phyloP scores from a whole-genome alignment of 2,888 invertebrate genomes.

The Priocnemis perturbator region DNA sequence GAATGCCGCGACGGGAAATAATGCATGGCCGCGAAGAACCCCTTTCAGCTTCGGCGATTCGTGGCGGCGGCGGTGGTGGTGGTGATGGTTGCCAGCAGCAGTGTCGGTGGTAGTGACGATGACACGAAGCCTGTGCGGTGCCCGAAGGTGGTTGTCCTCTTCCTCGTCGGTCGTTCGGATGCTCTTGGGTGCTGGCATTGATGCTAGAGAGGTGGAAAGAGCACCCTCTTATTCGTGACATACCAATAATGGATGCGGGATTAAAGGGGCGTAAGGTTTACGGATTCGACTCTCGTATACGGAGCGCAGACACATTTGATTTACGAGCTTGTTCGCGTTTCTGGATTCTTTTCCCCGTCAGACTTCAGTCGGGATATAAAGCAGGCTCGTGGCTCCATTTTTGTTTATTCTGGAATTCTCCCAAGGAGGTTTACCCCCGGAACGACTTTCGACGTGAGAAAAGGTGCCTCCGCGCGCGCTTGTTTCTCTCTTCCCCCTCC shows the following conservation, averaged over 20 bases:
- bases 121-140: neutral
- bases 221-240: constrained; percentile 56
- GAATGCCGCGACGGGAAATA: constrained; percentile 64
- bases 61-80: neutral
- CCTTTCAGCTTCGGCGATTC: constrained; percentile 22
- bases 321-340: constrained; percentile 56
- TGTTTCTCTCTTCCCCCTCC: no score
- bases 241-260: constrained; percentile 61
- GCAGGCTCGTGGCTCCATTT: constrained; percentile 45
- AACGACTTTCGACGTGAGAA: constrained; percentile 48
- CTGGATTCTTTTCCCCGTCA: constrained; percentile 57
- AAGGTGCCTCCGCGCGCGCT: constrained; percentile 9
- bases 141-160: neutral
- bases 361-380: constrained; percentile 50
- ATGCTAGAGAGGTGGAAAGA: constrained; percentile 24
- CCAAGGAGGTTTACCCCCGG: constrained; percentile 40
- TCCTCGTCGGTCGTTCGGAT: neutral
- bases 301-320: constrained; percentile 56
- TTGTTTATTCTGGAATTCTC: constrained; percentile 57
- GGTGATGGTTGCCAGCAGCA: neutral
- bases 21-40: constrained; percentile 62
- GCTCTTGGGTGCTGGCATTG: no score
- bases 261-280: constrained; percentile 56
- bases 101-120: neutral
- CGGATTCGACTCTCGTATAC: constrained; percentile 54